Evolutionary conservation across 2,113 vertebrate species (phyloP).

Genomic region (Gavialis gangeticus): DNA sequence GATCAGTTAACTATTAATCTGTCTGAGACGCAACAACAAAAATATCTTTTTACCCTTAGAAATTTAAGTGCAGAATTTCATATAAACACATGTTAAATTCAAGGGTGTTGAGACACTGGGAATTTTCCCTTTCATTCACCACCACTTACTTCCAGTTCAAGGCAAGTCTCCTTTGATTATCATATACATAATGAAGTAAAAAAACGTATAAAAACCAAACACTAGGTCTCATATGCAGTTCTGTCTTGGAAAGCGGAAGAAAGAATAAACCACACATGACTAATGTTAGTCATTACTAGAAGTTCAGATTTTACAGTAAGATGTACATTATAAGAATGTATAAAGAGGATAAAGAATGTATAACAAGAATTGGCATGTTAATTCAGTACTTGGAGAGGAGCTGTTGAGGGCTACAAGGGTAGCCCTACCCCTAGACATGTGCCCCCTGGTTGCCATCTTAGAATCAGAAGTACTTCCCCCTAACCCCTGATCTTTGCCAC

Average conservation of each 20-base stretch:
- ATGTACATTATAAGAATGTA: too few relatives aligned
- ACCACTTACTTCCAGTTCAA: conserved; percentile 44
- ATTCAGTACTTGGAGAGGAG: too few relatives aligned
- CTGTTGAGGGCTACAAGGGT: too few relatives aligned
- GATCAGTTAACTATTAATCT: conserved; percentile 1
- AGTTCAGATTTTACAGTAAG: too few relatives aligned
- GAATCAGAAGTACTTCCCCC: too few relatives aligned
- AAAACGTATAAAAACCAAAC: neutral
- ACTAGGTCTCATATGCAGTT: neutral
- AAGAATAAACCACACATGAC: neutral
- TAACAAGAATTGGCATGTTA: too few relatives aligned
- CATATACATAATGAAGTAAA: neutral
- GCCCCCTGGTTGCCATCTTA: too few relatives aligned
- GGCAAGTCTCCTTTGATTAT: conserved; percentile 18
- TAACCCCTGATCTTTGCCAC: too few relatives aligned
- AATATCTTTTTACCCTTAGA: neutral
- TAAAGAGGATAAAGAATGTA: too few relatives aligned
- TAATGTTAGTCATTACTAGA: neutral
- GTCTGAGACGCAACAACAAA: conserved; percentile 22
- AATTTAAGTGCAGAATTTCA: neutral
- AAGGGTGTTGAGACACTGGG: neutral
- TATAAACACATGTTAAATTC: too few relatives aligned
- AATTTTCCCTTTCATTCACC: conserved; percentile 36
- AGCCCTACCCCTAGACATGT: too few relatives aligned
- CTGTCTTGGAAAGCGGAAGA: neutral